phyloP scores from a whole-genome alignment of 2,888 invertebrate species.

The Petrophora chlorosata region DNA sequence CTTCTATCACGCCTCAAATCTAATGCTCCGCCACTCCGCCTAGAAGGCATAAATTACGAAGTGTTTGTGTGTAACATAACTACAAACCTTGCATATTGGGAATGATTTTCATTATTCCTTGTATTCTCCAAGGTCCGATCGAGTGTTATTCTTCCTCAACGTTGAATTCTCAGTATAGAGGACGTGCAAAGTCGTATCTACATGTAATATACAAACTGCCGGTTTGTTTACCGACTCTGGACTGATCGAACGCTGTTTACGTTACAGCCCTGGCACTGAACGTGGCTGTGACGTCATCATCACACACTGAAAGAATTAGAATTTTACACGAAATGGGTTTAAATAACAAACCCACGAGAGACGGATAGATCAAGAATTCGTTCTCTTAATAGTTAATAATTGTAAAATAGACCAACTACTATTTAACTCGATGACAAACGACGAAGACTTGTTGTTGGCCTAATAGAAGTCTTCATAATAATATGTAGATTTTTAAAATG shows the following conservation, averaged over 20 bases:
- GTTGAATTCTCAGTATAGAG: constrained; percentile 19
- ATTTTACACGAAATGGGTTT: neutral
- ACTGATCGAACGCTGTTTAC: constrained; percentile 60
- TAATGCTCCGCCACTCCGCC: too few relatives aligned
- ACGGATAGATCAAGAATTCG: too few relatives aligned
- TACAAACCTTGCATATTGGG: constrained; percentile 4
- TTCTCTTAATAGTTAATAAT: too few relatives aligned
- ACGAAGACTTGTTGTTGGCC: too few relatives aligned
- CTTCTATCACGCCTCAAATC: too few relatives aligned
- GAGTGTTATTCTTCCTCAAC: constrained; percentile 12
- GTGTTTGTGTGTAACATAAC: constrained; percentile 7
- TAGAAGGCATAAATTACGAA: too few relatives aligned
- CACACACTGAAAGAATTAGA: constrained; percentile 30
- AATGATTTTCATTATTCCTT: constrained; percentile 10
- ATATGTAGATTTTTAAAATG: too few relatives aligned
- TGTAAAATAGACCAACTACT: too few relatives aligned
- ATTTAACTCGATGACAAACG: too few relatives aligned
- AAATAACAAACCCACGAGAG: too few relatives aligned
- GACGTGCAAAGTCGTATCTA: constrained; percentile 35
- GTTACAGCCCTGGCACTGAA: constrained; percentile 69
- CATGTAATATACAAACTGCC: constrained; percentile 22
- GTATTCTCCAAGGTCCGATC: constrained; percentile 14
- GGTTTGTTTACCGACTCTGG: constrained; percentile 52
- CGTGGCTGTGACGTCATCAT: constrained; percentile 60
- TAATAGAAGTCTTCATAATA: too few relatives aligned